phyloP scores from a whole-genome alignment of 2,113 vertebrate genomes.

The Poecilia latipinna region DNA sequence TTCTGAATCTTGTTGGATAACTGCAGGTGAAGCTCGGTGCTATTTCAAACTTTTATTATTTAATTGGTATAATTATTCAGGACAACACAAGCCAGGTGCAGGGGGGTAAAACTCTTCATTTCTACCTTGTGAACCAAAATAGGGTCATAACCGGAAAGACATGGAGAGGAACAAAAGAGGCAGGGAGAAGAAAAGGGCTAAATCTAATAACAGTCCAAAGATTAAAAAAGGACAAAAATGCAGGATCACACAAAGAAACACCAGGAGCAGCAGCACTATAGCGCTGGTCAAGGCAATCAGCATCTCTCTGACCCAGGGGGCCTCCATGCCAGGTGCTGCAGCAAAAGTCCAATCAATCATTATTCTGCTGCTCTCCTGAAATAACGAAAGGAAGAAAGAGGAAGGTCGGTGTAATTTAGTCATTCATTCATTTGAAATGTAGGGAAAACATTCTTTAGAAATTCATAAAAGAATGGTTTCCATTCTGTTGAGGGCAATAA shows the following conservation, averaged over 20 bases:
- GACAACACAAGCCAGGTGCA: background rate
- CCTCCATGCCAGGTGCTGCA: slow-evolving; percentile 3
- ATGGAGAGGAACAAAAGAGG: background rate
- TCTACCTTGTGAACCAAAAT: background rate
- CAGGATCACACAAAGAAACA: background rate
- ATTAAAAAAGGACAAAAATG: slow-evolving; percentile 1
- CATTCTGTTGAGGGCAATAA: background rate
- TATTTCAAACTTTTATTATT: background rate
- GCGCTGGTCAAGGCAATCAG: background rate
- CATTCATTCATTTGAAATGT: background rate
- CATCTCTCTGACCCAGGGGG: slow-evolving; percentile 8
- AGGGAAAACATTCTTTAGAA: background rate
- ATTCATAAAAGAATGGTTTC: background rate
- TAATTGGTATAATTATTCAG: background rate
- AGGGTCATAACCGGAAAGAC: background rate
- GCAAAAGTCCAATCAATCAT: slow-evolving; percentile 1
- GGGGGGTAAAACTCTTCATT: background rate
- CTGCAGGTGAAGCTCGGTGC: slow-evolving; percentile 26
- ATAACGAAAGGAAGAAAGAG: background rate
- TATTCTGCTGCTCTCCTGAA: background rate
- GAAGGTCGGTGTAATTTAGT: background rate
- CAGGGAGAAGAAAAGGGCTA: background rate
- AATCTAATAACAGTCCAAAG: background rate
- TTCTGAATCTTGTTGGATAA: slow-evolving; percentile 41
- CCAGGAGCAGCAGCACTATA: background rate